Conservation (phyloP, 2,797 vertebrate genomes). For the Vireo griseus region DNA sequence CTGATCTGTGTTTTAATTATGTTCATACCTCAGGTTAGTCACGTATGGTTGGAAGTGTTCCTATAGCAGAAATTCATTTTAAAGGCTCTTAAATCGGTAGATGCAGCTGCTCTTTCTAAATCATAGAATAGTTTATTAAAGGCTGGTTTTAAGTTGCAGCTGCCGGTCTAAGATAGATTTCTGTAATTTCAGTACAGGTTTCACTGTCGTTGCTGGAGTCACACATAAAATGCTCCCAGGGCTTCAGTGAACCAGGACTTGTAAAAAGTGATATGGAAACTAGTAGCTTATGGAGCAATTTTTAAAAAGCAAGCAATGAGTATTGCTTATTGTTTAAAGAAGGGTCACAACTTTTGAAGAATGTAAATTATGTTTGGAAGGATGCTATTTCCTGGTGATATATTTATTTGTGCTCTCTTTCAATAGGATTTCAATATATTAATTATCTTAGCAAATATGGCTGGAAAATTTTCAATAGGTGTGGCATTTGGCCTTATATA, state of each 20-base stretch:
- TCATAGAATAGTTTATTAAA: neutral
- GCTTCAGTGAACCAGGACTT: neutral
- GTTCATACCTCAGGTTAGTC: slow-evolving; percentile 81
- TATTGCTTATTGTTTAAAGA: neutral
- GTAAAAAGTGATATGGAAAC: neutral
- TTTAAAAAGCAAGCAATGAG: neutral
- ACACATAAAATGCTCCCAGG: neutral
- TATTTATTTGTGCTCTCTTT: slow-evolving; percentile 32
- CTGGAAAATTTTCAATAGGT: slow-evolving; percentile 87
- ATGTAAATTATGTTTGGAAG: neutral
- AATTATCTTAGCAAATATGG: slow-evolving; percentile 80
- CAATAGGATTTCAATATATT: slow-evolving; percentile 62
- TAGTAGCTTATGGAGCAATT: neutral
- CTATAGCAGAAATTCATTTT: neutral
- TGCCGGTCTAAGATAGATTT: neutral
- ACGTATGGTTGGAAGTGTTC: neutral
- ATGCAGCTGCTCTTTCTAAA: neutral
- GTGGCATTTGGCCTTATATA: slow-evolving; percentile 91
- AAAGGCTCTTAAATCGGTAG: neutral
- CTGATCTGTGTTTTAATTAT: slow-evolving; percentile 83
- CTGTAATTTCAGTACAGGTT: neutral
- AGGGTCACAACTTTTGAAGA: neutral
- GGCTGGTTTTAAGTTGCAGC: neutral
- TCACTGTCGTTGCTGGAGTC: neutral
- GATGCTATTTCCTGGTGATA: neutral